phyloP scores from a whole-genome alignment of 2,888 invertebrate genomes.

The Ectobius pallidus region DNA sequence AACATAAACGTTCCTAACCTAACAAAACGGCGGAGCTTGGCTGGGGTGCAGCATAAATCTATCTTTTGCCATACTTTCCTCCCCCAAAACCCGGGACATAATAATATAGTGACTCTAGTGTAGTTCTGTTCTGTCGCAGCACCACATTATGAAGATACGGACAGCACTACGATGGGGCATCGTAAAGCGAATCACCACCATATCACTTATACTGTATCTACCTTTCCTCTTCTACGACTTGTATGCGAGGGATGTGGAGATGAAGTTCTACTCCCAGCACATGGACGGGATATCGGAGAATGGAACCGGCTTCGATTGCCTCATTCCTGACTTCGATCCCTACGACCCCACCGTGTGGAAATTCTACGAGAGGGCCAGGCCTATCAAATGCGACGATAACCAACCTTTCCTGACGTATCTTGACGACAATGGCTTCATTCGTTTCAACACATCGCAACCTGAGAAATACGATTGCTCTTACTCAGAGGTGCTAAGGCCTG shows the following conservation, averaged over 20 bases:
- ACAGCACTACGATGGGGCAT: too few species aligned
- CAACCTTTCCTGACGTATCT: conserved; percentile 43
- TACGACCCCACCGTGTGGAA: conserved; percentile 27
- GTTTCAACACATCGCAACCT: conserved; percentile 44
- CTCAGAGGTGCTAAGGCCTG: conserved; percentile 43
- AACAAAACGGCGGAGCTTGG: too few species aligned
- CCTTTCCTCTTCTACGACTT: conserved; percentile 20
- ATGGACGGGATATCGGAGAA: background rate
- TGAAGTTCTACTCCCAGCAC: conserved; percentile 22
- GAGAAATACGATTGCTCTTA: conserved; percentile 43
- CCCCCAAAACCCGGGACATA: too few species aligned
- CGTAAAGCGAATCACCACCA: too few species aligned
- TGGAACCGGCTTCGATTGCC: conserved; percentile 2
- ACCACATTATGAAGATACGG: too few species aligned
- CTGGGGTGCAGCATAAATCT: too few species aligned
- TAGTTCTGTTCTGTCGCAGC: too few species aligned
- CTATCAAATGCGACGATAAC: conserved; percentile 29
- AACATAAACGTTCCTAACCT: too few species aligned
- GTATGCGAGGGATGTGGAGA: conserved; percentile 12
- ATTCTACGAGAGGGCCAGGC: conserved; percentile 7
- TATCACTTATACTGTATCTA: background rate
- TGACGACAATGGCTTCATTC: conserved; percentile 44
- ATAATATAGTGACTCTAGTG: too few species aligned
- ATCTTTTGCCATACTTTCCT: too few species aligned
- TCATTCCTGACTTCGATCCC: conserved; percentile 36